Evolutionary conservation across 35 echinoderm and acorn worm species (phyloP), one percentile per base, ranked within the genome.

Genomic region (Stichopus chloronotus): DNA sequence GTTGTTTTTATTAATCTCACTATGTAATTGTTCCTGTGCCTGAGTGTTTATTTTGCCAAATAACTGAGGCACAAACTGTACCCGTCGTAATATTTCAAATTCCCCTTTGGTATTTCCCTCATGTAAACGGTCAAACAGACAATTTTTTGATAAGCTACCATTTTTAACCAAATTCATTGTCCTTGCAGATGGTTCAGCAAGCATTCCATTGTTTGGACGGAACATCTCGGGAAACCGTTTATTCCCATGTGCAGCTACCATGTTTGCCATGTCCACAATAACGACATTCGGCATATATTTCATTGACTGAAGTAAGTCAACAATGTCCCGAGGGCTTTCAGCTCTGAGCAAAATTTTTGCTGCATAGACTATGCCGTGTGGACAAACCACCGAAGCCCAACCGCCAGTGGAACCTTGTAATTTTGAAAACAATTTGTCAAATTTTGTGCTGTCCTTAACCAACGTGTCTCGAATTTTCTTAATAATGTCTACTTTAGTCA

Each of bases 211-310:
- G 63, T 94, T 86, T 58, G 93, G 93, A 65, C 55, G n/a, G 68
- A 94, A 94, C 69, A 94, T 90, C 0, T 53, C 59, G 8, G 55
- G 19, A 55, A 90, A 61, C 56, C 72, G 81, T 78, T 80, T 89
- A 76, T 94, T 90, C 4, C 93, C 93, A 91, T 90, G 87, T 43
- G 86, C 65, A 60, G 72, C 93, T 63, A 94, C 86, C 69, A 91
- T 78, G 55, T 94, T 72, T 12, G 93, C 93, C 86, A 94, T 94
- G 58, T 94, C 93, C 7, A 94, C 72, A 81, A 94, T 91, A 7
- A 90, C 76, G 5, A 94, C 78, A 83, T 91, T 94, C 25, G 93
- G 88, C 4, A 71, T 61, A 71, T 61, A 25, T 84, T 94, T 91
- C 93, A 94, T 91, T 5, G 93, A 94, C 60, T 11, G 25, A 30